Conservation (phyloP, 2,113 vertebrate species). For the Zosterops lateralis region DNA sequence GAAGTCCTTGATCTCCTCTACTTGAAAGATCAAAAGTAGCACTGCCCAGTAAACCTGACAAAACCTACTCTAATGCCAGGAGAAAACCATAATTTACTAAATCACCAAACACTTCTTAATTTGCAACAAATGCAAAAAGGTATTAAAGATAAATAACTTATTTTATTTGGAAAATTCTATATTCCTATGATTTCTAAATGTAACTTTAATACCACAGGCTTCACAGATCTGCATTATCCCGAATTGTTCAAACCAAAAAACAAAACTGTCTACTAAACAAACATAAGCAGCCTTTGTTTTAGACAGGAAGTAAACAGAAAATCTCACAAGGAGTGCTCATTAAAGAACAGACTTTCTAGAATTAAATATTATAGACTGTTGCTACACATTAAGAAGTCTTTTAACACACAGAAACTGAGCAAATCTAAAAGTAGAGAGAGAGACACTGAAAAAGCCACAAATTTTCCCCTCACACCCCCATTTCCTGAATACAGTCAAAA, state of each 20-base stretch:
- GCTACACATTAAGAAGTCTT: background rate
- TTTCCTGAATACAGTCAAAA: background rate
- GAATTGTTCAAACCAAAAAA: background rate
- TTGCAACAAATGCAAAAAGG: background rate
- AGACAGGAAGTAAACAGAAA: background rate
- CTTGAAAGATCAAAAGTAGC: background rate
- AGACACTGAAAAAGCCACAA: background rate
- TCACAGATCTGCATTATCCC: background rate
- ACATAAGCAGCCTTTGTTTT: background rate
- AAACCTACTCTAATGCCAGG: background rate
- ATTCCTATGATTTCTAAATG: background rate
- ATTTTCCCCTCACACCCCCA: background rate
- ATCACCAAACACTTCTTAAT: background rate
- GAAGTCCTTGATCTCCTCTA: slow-evolving; percentile 3
- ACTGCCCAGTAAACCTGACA: background rate
- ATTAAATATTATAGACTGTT: background rate
- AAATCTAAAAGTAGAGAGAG: background rate
- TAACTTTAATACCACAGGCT: background rate
- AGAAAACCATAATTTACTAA: background rate
- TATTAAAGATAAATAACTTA: background rate
- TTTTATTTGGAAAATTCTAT: background rate
- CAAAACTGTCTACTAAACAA: background rate
- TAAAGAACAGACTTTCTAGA: background rate
- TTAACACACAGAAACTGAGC: background rate
- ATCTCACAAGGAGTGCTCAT: background rate